These are phyloP conservation scores for Homalodisca vitripennis DNA, from an alignment of 1,140 invertebrate species.

Conservation along the genomic window DNA sequence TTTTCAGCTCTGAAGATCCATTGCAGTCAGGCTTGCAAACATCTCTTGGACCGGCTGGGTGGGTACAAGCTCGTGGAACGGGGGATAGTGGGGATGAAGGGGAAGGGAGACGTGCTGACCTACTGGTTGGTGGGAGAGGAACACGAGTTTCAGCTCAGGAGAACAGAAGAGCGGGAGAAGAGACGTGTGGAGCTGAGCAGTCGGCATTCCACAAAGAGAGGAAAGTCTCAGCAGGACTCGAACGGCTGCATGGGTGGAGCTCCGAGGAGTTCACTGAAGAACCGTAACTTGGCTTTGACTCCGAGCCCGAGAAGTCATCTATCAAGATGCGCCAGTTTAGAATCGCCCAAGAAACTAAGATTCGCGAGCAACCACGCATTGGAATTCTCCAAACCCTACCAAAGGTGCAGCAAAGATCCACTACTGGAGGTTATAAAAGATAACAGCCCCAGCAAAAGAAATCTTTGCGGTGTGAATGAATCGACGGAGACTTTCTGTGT, in stretches of 20 bases:
- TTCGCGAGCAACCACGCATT: conserved; percentile 70
- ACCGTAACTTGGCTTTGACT: conserved; percentile 22
- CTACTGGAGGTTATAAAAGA: conserved; percentile 53
- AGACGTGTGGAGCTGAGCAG: conserved; percentile 43
- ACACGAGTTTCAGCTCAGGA: conserved; percentile 51
- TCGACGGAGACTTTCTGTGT: conserved; percentile 44
- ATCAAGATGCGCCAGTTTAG: conserved; percentile 68
- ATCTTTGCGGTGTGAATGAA: too few species aligned
- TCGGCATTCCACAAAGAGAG: conserved; percentile 3
- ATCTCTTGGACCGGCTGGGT: conserved; percentile 70
- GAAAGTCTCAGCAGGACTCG: neutral
- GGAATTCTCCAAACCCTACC: conserved; percentile 51
- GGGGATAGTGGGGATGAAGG: conserved; percentile 82
- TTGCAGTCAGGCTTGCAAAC: conserved; percentile 73
- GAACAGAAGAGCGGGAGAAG: conserved; percentile 54
- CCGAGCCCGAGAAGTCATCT: conserved; percentile 35
- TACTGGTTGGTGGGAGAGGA: conserved; percentile 86
- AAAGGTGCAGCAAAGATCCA: conserved; percentile 53
- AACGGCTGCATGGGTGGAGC: conserved; percentile 23
- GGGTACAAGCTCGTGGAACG: conserved; percentile 77
- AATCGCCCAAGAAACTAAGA: conserved; percentile 74
- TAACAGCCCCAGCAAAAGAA: conserved; percentile 51
- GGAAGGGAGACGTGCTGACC: conserved; percentile 79
- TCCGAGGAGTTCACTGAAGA: conserved; percentile 40
- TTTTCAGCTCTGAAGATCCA: conserved; percentile 77